Conservation (phyloP, 2,888 invertebrate genomes). For the Pseudococcus longispinus region DNA sequence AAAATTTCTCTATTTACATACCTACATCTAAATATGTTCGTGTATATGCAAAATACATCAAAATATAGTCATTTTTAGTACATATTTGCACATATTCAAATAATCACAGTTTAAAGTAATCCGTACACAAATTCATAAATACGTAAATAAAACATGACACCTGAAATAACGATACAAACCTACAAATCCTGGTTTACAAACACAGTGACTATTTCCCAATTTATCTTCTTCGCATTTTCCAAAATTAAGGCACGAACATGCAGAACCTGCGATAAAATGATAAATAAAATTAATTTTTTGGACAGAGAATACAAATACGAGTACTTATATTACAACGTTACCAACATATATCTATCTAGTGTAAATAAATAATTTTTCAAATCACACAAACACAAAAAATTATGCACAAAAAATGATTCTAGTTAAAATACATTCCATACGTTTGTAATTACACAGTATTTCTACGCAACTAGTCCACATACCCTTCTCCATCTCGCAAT, state of each 20-base stretch:
- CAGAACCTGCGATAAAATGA: conserved; percentile 67
- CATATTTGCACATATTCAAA: too few species aligned
- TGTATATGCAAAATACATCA: too few species aligned
- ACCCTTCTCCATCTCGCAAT: conserved; percentile 80
- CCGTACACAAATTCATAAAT: too few species aligned
- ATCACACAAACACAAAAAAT: neutral
- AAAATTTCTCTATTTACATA: too few species aligned
- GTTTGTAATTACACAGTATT: neutral
- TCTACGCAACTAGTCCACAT: conserved; percentile 59
- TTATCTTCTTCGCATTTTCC: conserved; percentile 76
- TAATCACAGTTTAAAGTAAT: too few species aligned
- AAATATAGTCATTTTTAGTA: too few species aligned
- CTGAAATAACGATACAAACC: conserved; percentile 63
- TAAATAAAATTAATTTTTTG: neutral
- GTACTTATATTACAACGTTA: too few species aligned
- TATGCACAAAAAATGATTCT: neutral
- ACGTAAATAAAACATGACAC: too few species aligned
- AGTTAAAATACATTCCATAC: neutral
- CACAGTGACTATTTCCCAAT: conserved; percentile 73
- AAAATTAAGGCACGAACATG: conserved; percentile 77
- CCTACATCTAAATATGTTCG: too few species aligned
- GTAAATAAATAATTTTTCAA: neutral
- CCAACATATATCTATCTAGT: too few species aligned
- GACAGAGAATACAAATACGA: neutral
- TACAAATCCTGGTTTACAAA: conserved; percentile 73